Evolutionary conservation across 2,888 invertebrate species (phyloP), one percentile per base, ranked within the genome.

Genomic region (Ennomos fuscantarius): DNA sequence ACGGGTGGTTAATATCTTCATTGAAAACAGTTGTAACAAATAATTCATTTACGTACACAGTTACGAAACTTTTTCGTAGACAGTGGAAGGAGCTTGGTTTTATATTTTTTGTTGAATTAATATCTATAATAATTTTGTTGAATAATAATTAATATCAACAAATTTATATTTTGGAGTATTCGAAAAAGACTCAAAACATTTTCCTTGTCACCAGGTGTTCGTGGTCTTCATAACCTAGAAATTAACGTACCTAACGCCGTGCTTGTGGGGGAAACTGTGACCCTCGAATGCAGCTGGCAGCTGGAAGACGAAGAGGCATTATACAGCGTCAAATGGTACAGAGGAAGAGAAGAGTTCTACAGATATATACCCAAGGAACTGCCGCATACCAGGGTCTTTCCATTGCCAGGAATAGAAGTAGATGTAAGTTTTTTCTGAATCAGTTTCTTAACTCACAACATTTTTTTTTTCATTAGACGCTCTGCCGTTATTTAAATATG

Each of bases 241-340:
- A 94, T 96, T 69, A 94, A 93, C 69, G 94, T 96, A 41, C 96
- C 96, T 44, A 92, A 92, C 63, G 96, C 96, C 1, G 96, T 95
- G 36, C 92, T 94, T 54, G 93, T 95, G 36, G 95, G 95, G 43
- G 94, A 95, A 68, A 95, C 95, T 1, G 96, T 96, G 46, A 95
- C 95, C 41, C 88, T 96, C 63, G 94, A 94, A 73, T 96, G 96
- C 86, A 93, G 93, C 68, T 96, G 96, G 93, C 94, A 96, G 82
- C 88, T 96, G 55, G 95, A 95, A 80, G 94, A 94, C 63, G 91
- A 92, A 45, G 96, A 96, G 71, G 94, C 94, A 1, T 86, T 96
- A 10, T 96, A 96, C 87, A 95, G 96, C 55, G 95, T 96, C 66
- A 96, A 96, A 85, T 96, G 96, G 96, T 96, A 96, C 90, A 94